Evolutionary conservation across 2,888 invertebrate species (phyloP), one percentile per base, ranked within the genome.

Genomic region (Epirrita christyi): DNA sequence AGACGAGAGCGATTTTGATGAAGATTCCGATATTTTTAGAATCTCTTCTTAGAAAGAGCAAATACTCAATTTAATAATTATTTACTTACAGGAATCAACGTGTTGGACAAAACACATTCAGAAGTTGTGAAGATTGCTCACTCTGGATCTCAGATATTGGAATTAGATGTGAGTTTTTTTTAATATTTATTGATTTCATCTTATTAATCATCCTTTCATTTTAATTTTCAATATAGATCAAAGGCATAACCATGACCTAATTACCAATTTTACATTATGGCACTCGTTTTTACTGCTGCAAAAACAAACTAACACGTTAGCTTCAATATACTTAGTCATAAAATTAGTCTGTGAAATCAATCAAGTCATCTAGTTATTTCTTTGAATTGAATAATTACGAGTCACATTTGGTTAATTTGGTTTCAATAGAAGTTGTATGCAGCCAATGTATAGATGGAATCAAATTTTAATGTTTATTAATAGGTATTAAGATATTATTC

Each of bases 41-140:
- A n/a, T n/a, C n/a, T n/a, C n/a, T n/a, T 21, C 4, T 3, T 4
- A 21, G 21, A 21, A 21, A 21, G 21, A 21, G 21, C 21, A 21
- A 21, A 21, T 3, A 21, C 21, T 21, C 21, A 21, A 32, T 2
- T 32, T 0, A 6, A 7, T 7, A 15, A 29, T 6, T 37, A 27
- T 36, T 57, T 45, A 66, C 63, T 86, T 87, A 37, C 85, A 92
- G 92, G 95, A 41, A 94, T 97, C 71, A 97, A 96, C 79, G 98
- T 98, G 10, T 93, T 98, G 78, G 98, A 98, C 81, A 96, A 97
- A 69, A 96, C 96, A 69, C 98, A 98, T 88, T 97, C 97, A 28
- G 98, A 98, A 84, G 98, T 98, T 41, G 97, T 98, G 41, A 95
- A 96, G 84, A 95, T 98, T 64, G 98, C 98, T 1, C 97, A 97